These are phyloP conservation scores for Stegostoma tigrinum DNA, from an alignment of 2,113 vertebrate species.

Conservation along the genomic window DNA sequence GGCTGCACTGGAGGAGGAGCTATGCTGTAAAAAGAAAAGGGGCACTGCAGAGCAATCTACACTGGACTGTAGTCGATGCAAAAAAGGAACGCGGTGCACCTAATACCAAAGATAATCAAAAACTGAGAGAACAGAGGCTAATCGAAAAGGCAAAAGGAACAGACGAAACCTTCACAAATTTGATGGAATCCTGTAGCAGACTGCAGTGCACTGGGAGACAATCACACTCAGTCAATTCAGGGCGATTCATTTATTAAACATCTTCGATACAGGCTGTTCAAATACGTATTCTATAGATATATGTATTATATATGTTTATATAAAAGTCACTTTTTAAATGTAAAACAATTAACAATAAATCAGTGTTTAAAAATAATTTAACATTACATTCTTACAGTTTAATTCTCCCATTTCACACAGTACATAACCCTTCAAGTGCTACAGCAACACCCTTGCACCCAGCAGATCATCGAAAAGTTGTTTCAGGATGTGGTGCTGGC, in stretches of 20 bases:
- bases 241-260: conserved; percentile 23
- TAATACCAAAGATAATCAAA: neutral
- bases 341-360: conserved; percentile 22
- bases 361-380: conserved; percentile 15
- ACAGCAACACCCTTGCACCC: neutral
- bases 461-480: neutral
- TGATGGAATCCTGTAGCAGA: neutral
- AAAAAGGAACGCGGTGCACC: neutral
- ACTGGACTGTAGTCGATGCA: neutral
- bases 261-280: neutral
- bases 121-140: neutral
- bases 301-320: neutral
- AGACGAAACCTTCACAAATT: neutral
- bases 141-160: neutral
- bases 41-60: neutral
- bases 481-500: neutral
- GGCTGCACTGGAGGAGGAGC: neutral
- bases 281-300: conserved; percentile 25
- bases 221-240: neutral
- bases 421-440: neutral
- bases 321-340: conserved; percentile 27
- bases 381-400: conserved; percentile 23
- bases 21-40: neutral
- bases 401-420: neutral
- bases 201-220: neutral